phyloP scores from a whole-genome alignment of 2,797 vertebrate species.

The Steatocranus sp. region DNA sequence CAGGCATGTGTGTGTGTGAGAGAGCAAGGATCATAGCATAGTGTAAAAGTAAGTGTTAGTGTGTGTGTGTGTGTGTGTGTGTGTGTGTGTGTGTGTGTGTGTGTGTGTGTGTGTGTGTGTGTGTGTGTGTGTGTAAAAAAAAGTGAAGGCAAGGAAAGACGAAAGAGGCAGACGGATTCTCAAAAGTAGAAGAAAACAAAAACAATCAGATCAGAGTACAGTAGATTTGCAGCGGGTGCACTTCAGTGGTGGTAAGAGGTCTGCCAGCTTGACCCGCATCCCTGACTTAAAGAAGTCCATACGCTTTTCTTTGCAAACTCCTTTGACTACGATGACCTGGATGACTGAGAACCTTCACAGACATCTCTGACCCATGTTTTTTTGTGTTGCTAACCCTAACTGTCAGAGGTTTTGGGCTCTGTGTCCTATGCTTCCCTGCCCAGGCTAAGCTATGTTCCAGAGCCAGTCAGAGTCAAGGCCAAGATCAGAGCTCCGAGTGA shows the following conservation, averaged over 20 bases:
- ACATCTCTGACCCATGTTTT: constrained; percentile 44
- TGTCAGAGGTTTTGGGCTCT: constrained; percentile 32
- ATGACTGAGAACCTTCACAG: too few species aligned
- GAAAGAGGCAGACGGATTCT: constrained; percentile 3
- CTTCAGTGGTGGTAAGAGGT: constrained; percentile 21
- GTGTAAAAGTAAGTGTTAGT: neutral
- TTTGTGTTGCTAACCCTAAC: constrained; percentile 42
- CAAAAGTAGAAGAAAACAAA: constrained; percentile 24
- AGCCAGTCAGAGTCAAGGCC: constrained; percentile 44
- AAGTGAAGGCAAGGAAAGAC: constrained; percentile 17
- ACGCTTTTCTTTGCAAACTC: too few species aligned
- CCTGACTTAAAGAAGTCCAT: too few species aligned
- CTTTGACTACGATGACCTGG: too few species aligned
- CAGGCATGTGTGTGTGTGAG: constrained; percentile 10
- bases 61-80: neutral
- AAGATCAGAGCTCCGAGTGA: constrained; percentile 44
- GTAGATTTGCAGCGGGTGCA: neutral
- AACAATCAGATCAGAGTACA: constrained; percentile 36
- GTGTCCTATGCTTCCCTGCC: constrained; percentile 25
- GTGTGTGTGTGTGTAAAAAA: neutral
- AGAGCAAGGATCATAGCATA: constrained; percentile 4
- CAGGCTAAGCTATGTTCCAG: constrained; percentile 20
- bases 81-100: neutral
- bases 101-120: neutral
- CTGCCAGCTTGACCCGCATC: constrained; percentile 40